Evolutionary conservation across 1,140 invertebrate genomes (phyloP).

Genomic region (Antheraea mylitta): DNA sequence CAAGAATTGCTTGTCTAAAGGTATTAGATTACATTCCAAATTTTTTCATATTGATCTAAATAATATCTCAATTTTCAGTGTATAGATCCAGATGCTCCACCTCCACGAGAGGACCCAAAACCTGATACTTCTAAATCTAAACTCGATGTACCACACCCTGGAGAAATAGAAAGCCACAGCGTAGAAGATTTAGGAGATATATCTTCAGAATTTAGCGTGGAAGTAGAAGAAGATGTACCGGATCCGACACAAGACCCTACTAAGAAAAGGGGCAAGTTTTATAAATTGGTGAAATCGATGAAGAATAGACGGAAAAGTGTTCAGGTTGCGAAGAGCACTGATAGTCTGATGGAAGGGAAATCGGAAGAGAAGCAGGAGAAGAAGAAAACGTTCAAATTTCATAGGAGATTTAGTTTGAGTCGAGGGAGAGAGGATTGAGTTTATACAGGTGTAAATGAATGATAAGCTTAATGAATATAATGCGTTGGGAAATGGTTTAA

Average conservation of each 20-base stretch:
- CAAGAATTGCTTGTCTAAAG: too few relatives aligned
- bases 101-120: constrained; percentile 52
- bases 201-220: constrained; percentile 73
- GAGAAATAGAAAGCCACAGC: constrained; percentile 59
- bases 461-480: background rate
- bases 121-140: constrained; percentile 63
- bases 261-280: constrained; percentile 71
- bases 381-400: constrained; percentile 70
- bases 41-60: background rate
- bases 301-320: constrained; percentile 72
- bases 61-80: constrained; percentile 48
- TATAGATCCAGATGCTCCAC: constrained; percentile 64
- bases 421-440: constrained; percentile 62
- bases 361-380: constrained; percentile 59
- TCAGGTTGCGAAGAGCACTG: constrained; percentile 66
- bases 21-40: too few relatives aligned
- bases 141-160: constrained; percentile 47
- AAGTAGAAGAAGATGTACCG: constrained; percentile 51
- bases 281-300: constrained; percentile 69
- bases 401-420: constrained; percentile 67
- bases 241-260: constrained; percentile 49
- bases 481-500: background rate
- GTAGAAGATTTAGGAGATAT: constrained; percentile 71
- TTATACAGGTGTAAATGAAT: constrained; percentile 14
- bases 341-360: constrained; percentile 57